phyloP scores from a whole-genome alignment of 2,888 invertebrate genomes.

The Himalopsyche kuldschensis region DNA sequence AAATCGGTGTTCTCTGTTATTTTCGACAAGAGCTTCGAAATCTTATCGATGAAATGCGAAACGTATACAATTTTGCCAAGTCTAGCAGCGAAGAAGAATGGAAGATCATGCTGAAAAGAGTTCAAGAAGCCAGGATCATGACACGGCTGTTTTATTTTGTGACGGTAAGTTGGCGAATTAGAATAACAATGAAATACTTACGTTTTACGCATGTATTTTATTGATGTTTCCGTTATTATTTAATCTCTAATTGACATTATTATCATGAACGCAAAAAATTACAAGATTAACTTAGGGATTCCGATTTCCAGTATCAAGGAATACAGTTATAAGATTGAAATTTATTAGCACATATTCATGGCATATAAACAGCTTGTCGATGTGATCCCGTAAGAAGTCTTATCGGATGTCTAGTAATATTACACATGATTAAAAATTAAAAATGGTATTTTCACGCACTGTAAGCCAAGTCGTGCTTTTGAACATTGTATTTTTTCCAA shows the following conservation, averaged over 20 bases:
- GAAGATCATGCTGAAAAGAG: constrained; percentile 20
- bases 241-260: not conserved
- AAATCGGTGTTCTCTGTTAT: not conserved
- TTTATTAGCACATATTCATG: too few relatives aligned
- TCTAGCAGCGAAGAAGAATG: constrained; percentile 5
- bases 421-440: too few relatives aligned
- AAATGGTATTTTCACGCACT: too few relatives aligned
- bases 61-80: constrained; percentile 3
- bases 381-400: too few relatives aligned
- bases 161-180: not conserved
- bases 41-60: not conserved
- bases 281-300: too few relatives aligned
- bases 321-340: too few relatives aligned
- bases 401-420: too few relatives aligned
- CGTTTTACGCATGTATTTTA: not conserved
- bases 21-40: not conserved
- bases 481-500: too few relatives aligned
- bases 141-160: constrained; percentile 13
- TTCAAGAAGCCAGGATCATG: constrained; percentile 22
- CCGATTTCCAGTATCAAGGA: too few relatives aligned
- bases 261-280: too few relatives aligned
- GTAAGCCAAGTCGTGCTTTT: too few relatives aligned
- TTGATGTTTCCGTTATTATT: not conserved
- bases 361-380: too few relatives aligned
- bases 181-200: not conserved